Conservation (phyloP, 2,888 invertebrate species). For the Tenthredo scrophulariae region DNA sequence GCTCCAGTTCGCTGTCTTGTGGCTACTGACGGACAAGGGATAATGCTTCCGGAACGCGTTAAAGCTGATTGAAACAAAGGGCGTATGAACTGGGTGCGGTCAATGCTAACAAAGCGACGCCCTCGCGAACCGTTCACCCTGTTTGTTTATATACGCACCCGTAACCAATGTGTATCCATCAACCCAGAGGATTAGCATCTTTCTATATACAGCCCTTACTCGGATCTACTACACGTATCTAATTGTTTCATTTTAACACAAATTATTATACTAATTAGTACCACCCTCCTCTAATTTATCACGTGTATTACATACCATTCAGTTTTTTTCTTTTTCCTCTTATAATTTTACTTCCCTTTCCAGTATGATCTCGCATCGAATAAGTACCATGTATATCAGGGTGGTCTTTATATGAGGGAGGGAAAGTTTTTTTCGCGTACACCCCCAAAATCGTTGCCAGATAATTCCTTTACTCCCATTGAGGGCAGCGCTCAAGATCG, state of each 20-base stretch:
- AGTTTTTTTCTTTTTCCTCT: not conserved
- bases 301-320: not conserved
- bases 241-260: constrained; percentile 12
- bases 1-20: constrained; percentile 3
- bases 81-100: constrained; percentile 64
- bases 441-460: no score
- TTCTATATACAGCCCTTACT: not conserved
- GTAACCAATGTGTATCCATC: constrained; percentile 37
- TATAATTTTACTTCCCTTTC: no score
- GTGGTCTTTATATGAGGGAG: no score
- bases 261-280: not conserved
- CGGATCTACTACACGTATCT: not conserved
- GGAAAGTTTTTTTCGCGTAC: no score
- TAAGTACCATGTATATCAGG: no score
- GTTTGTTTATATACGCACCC: constrained; percentile 25
- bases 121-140: constrained; percentile 51
- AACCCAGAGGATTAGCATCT: constrained; percentile 32
- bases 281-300: not conserved
- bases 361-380: not conserved
- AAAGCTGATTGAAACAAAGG: constrained; percentile 65
- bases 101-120: constrained; percentile 65
- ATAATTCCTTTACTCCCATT: no score
- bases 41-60: constrained; percentile 59
- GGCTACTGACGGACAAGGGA: constrained; percentile 54
- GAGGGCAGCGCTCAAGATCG: no score